These are phyloP conservation scores for Dryadula phaetusa DNA, from an alignment of 2,888 invertebrate species.

Conservation along the genomic window DNA sequence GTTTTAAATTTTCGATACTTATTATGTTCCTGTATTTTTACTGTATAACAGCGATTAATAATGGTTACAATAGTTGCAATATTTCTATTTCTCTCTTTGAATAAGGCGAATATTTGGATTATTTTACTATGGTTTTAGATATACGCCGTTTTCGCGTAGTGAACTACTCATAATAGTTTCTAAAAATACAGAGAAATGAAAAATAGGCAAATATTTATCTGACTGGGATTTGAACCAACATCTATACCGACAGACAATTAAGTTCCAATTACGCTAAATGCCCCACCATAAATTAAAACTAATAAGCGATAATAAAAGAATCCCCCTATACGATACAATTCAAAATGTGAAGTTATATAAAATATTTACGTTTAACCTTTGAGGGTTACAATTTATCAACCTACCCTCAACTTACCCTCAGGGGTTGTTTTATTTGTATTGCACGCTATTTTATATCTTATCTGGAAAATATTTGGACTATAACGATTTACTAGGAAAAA, in stretches of 20 bases:
- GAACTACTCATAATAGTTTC: too few relatives aligned
- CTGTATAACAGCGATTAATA: too few relatives aligned
- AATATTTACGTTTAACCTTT: constrained; percentile 21
- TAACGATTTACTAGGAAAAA: constrained; percentile 8
- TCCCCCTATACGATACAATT: neutral
- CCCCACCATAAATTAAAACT: neutral
- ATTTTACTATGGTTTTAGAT: too few relatives aligned
- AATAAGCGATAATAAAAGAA: neutral
- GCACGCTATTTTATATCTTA: constrained; percentile 27
- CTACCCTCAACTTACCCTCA: constrained; percentile 2
- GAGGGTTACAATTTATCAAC: constrained; percentile 16
- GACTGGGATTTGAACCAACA: neutral
- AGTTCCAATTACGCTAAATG: neutral
- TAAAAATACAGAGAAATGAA: too few relatives aligned
- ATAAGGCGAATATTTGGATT: too few relatives aligned
- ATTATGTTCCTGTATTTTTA: too few relatives aligned
- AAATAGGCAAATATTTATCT: neutral
- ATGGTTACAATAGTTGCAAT: too few relatives aligned
- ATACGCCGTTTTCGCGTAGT: too few relatives aligned
- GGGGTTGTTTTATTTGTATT: constrained; percentile 14
- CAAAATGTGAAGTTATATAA: constrained; percentile 8
- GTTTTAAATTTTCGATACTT: too few relatives aligned
- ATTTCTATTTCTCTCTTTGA: too few relatives aligned
- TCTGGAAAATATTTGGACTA: neutral
- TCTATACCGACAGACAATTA: too few relatives aligned